Percentiles rank a stretch among this genome's conserved stretches.
These are phyloP conservation scores for Hepsetus odoe DNA, from an alignment of 2,113 vertebrate genomes.

Conservation along the genomic window DNA sequence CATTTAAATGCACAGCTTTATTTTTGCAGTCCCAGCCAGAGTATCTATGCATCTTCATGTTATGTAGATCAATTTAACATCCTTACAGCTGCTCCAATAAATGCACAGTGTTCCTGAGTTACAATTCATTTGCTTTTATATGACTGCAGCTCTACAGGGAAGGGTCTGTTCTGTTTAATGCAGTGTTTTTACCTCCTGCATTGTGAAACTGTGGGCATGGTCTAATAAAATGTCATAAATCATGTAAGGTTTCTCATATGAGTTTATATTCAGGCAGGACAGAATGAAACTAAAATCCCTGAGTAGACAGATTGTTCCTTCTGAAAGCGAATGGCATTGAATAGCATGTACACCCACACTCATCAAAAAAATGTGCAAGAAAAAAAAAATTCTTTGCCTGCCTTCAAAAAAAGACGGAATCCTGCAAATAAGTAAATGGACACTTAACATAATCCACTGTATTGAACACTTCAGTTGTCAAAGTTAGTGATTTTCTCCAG, in stretches of 20 bases:
- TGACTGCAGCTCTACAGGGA: constrained; percentile 17
- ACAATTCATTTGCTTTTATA: constrained; percentile 44
- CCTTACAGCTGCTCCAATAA: constrained; percentile 39
- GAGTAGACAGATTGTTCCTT: not conserved
- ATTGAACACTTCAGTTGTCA: not conserved
- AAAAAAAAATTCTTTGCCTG: too few species aligned
- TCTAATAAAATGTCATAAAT: constrained; percentile 19
- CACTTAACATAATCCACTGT: not conserved
- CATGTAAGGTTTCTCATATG: not conserved
- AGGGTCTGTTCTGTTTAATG: constrained; percentile 24
- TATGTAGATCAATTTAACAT: constrained; percentile 19
- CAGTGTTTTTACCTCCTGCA: constrained; percentile 10
- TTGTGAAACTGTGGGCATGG: constrained; percentile 9
- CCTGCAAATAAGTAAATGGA: not conserved
- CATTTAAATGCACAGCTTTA: constrained; percentile 13
- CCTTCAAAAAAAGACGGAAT: too few species aligned
- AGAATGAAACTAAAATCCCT: not conserved
- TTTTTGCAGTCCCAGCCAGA: constrained; percentile 9
- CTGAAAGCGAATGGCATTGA: not conserved
- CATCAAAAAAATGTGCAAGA: not conserved
- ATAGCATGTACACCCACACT: not conserved
- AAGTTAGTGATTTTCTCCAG: not conserved
- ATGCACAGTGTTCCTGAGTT: constrained; percentile 17
- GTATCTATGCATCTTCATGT: not conserved
- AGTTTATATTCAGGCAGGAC: constrained; percentile 11